Base-by-base conservation (phyloP, 2,113 vertebrate genomes). In the Pongo abelii region DNA sequence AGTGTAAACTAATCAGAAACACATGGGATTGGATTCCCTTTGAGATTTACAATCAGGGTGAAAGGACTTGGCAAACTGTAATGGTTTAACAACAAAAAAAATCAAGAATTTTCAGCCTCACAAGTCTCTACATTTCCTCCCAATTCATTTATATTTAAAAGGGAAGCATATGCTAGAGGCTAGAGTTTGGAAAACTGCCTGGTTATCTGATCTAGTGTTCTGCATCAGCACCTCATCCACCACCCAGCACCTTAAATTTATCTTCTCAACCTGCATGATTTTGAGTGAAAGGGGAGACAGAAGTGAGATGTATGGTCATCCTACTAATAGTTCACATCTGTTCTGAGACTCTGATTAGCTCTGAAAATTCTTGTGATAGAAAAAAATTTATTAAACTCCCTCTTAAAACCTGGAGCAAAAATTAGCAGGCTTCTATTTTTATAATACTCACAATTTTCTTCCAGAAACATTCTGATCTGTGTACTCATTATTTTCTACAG, bases 1-100 rank as follows among this genome's bases (percentile, higher is more conserved):
- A 85, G 80, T 85, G 50, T 50, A 93, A 78, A 69, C 17, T 95
- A 93, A 97, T 88, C 52, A 88, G 55, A 97, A 98, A 93, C 92
- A 97, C 79, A 88, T 96, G 92, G 43, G 46, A 79, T 14, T 90
- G 40, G 40, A 81, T 92, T 97, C 90, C 86, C 91, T 93, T 48
- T 92, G 84, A 81, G 83, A 97, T 97, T 95, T 93, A 90, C 8
- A 95, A 75, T 95, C 89, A 61, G 87, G 89, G 78, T 79, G 48
- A 97, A 97, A 96, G 83, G 61, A 40, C 52, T 43, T 72, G 86
- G 80, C 89, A 96, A 93, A 87, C 69, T 72, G 2, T 50, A 43
- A 46, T 69, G 69, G 50, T 80, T 95, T 95, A 92, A 17, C 2
- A 80, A 84, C 16, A 92, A 91, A 40, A 70, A 83, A 50, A 32